phyloP scores from a whole-genome alignment of 2,797 vertebrate species.

The Microchirus variegatus region DNA sequence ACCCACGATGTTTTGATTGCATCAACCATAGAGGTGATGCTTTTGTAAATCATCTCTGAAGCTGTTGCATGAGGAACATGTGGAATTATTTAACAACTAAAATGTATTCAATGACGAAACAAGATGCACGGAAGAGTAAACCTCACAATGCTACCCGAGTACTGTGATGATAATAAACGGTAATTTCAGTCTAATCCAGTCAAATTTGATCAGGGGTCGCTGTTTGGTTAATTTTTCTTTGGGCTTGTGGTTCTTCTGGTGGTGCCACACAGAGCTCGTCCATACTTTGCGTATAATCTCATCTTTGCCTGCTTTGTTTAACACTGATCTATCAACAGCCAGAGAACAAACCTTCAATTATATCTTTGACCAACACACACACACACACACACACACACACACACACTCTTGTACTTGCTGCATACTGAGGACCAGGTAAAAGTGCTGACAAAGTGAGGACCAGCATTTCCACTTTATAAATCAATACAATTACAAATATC shows the following conservation, averaged over 20 bases:
- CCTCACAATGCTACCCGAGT: not conserved
- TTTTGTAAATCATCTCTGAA: no score
- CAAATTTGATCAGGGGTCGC: constrained; percentile 9
- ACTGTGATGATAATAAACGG: not conserved
- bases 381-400: constrained; percentile 45
- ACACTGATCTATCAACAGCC: constrained; percentile 49
- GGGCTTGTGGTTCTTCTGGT: constrained; percentile 31
- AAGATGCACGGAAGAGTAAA: not conserved
- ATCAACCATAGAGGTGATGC: no score
- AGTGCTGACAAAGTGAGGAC: no score
- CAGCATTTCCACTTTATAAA: no score
- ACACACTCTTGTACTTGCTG: no score
- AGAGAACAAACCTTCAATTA: constrained; percentile 52
- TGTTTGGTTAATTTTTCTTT: constrained; percentile 10
- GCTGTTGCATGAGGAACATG: no score
- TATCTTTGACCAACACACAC: constrained; percentile 52
- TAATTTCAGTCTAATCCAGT: constrained; percentile 13
- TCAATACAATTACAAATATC: no score
- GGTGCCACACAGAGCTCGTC: constrained; percentile 37
- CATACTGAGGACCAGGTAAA: no score
- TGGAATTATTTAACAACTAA: not conserved
- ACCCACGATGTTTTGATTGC: no score
- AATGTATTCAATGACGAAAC: not conserved
- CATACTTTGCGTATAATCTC: constrained; percentile 53
- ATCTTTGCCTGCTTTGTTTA: constrained; percentile 40